These are phyloP conservation scores for Synergus umbraculus DNA, from an alignment of 2,888 invertebrate genomes.

Conservation along the genomic window DNA sequence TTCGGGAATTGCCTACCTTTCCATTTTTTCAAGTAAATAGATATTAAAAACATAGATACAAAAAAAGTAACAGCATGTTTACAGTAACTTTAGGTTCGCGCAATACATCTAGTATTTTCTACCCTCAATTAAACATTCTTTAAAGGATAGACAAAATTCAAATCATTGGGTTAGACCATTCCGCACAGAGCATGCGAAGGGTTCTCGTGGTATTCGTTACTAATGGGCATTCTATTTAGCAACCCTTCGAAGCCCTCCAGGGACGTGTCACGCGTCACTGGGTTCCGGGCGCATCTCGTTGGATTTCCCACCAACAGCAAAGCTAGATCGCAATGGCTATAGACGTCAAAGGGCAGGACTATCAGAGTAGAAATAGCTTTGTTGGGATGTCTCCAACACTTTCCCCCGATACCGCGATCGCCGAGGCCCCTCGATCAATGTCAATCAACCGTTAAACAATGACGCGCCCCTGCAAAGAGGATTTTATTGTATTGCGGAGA, in stretches of 20 bases:
- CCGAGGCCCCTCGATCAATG: constrained; percentile 70
- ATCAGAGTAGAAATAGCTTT: constrained; percentile 45
- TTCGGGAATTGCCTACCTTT: no score
- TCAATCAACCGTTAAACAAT: constrained; percentile 76
- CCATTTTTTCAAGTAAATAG: no score
- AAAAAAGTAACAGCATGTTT: no score
- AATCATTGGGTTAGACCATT: not conserved
- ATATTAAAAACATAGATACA: no score
- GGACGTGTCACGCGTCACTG: constrained; percentile 71
- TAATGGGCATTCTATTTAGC: constrained; percentile 74
- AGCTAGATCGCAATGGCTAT: constrained; percentile 42
- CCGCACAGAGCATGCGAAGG: constrained; percentile 31
- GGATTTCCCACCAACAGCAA: constrained; percentile 53
- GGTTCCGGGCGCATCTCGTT: constrained; percentile 48
- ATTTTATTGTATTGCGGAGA: constrained; percentile 53
- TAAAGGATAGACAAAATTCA: not conserved
- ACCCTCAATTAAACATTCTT: not conserved
- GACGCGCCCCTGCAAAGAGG: constrained; percentile 59
- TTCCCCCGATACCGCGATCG: constrained; percentile 56
- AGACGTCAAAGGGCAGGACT: constrained; percentile 52
- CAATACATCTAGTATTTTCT: not conserved
- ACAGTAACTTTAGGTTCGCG: not conserved
- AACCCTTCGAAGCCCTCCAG: constrained; percentile 65
- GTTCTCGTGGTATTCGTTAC: constrained; percentile 70
- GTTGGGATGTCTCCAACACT: constrained; percentile 54